Conservation (phyloP, 1,140 invertebrate genomes). For the Drosophila subobscura region DNA sequence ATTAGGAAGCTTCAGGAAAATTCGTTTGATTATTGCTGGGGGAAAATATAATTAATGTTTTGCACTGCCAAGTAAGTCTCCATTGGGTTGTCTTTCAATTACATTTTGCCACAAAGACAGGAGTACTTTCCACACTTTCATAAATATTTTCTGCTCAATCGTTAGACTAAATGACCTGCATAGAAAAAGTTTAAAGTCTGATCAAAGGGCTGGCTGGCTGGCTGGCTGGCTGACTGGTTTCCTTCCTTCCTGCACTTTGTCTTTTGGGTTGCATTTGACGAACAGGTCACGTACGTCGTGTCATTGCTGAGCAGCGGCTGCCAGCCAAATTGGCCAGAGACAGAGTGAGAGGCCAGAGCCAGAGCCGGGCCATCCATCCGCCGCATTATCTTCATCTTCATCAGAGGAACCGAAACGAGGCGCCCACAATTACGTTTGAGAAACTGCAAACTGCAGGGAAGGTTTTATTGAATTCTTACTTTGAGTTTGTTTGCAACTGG, state of each 20-base stretch:
- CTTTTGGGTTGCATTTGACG: slow-evolving; percentile 58
- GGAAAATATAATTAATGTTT: too few relatives aligned
- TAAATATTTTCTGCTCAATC: background rate
- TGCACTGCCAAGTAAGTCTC: too few relatives aligned
- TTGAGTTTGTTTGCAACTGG: slow-evolving; percentile 32
- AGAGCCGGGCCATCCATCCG: slow-evolving; percentile 49
- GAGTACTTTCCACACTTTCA: too few relatives aligned
- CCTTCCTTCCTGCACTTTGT: slow-evolving; percentile 41
- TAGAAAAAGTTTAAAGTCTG: slow-evolving; percentile 1
- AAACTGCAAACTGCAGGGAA: slow-evolving; percentile 69
- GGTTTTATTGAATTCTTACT: slow-evolving; percentile 72
- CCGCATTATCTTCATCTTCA: slow-evolving; percentile 79
- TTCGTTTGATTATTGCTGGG: background rate
- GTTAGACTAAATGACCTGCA: background rate
- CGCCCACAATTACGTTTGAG: slow-evolving; percentile 71
- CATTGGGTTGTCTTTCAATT: too few relatives aligned
- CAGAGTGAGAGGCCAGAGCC: too few relatives aligned
- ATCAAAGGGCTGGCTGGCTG: too few relatives aligned
- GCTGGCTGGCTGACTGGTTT: too few relatives aligned
- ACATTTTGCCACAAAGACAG: too few relatives aligned
- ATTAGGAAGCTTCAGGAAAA: slow-evolving; percentile 14
- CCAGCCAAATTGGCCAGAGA: slow-evolving; percentile 77
- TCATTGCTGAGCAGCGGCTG: slow-evolving; percentile 74
- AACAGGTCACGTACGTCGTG: slow-evolving; percentile 75
- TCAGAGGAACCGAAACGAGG: slow-evolving; percentile 59